These are phyloP conservation scores for Anguilla japonica DNA, from an alignment of 2,113 vertebrate genomes.

Conservation along the genomic window DNA sequence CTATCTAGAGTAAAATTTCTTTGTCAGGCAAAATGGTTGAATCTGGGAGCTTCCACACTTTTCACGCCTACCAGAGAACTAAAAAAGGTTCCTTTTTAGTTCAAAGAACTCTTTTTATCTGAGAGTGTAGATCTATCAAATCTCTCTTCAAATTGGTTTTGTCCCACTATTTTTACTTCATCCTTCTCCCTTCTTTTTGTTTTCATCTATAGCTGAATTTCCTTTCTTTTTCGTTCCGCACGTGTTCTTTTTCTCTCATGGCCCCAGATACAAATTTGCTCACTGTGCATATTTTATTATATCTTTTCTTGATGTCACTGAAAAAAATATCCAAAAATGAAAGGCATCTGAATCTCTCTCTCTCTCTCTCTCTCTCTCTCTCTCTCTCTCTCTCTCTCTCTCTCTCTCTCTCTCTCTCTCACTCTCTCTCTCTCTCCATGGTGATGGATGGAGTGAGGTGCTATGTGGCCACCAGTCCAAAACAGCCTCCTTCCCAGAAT, in stretches of 20 bases:
- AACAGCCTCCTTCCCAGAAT: constrained; percentile 54
- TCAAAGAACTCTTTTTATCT: too few relatives aligned
- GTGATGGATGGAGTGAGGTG: constrained; percentile 75
- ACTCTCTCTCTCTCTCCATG: constrained; percentile 41
- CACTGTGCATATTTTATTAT: background rate
- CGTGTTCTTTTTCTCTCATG: background rate
- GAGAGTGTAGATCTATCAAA: background rate
- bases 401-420: constrained; percentile 28
- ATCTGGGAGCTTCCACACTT: too few relatives aligned
- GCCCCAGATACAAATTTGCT: background rate
- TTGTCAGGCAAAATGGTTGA: too few relatives aligned
- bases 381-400: constrained; percentile 45
- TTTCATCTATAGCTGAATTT: background rate
- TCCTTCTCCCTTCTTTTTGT: background rate
- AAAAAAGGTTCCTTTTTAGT: too few relatives aligned
- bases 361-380: constrained; percentile 30
- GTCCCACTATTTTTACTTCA: background rate
- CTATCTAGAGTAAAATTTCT: too few relatives aligned
- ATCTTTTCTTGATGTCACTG: too few relatives aligned
- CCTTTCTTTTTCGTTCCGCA: background rate
- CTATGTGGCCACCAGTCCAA: constrained; percentile 72
- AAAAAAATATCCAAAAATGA: too few relatives aligned
- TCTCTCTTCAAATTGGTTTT: background rate
- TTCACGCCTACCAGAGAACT: too few relatives aligned
- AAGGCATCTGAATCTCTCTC: background rate